Evolutionary conservation across 2,888 invertebrate genomes (phyloP), one percentile per base, ranked within the genome.

Genomic region (Drosophila suboccidentalis): DNA sequence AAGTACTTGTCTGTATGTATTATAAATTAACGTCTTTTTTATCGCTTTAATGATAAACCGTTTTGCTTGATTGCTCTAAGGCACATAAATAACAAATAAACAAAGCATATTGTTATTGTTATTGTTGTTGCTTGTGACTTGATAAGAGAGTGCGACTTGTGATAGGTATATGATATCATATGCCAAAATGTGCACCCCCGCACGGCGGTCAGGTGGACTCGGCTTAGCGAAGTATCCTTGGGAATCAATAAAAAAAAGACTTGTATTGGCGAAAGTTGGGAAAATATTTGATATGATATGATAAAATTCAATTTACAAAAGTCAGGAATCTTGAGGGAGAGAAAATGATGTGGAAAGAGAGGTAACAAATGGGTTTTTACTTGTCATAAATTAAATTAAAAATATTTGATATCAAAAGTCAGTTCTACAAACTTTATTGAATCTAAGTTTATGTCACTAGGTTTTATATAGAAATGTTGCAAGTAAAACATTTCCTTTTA

Each of bases 51-150:
- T 84, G 84, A 84, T 89, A 84, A 84, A 87, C 71, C 87, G 87
- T 81, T 89, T 89, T 89, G 89, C 87, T 84, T 84, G 84, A 89
- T 88, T 88, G 86, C 67, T 78, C 80, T 86, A 82, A 88, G 78
- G 87, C 89, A 65, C 73, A 89, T 87, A 84, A 89, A 84, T 88
- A 80, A 78, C 72, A 78, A 83, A 86, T 72, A 83, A 83, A 83
- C 83, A 88, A 88, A 82, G 86, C 59, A 32, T 63, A 44, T 66
- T 74, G 29, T 69, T 66, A 47, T 72, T 71, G 51, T 60, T 71
- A 6, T 71, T 75, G 50, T 41, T 51, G 51, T 38, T 39, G 46
- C 13, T 44, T 63, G 46, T 57, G 41, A 43, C 29, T 47, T 74
- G 75, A 76, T 76, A 76, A 76, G 62, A 44, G 26, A 39, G 50